Base-by-base conservation (phyloP, 1,140 invertebrate genomes). In the Leptinotarsa texana region DNA sequence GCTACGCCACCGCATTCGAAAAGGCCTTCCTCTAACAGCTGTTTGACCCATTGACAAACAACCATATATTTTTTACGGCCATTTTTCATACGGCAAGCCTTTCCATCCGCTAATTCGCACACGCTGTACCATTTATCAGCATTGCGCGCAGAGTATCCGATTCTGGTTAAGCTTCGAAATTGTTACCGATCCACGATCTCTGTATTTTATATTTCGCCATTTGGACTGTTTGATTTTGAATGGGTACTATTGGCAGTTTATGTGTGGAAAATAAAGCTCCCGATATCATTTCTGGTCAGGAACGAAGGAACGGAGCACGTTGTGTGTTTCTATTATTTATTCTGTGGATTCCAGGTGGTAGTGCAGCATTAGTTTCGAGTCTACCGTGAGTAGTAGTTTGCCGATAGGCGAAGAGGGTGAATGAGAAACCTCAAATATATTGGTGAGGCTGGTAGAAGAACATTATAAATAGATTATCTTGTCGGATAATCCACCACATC, bases 141-240 rank as follows among this genome's bases (percentile, higher is more conserved):
- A 68, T 27, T 47, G 66, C n/a, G 33, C 66, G 42, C 15, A 47
- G 42, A 24, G 24, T 57, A 17, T 57, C 51, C 51, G 51, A 17
- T 57, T 18, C 51, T 57, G 51, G 42, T 42, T 68, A 68, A 68
- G 66, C 66, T 42, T 47, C 24, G 33, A 47, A 68, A 68, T 18
- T 27, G 66, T 68, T 68, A 33, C 66, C n/a, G n/a, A 47, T 68
- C 15, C 66, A 68, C 66, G 66, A 8, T 68, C 24, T 13, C 42
- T 68, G 33, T 68, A 57, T 68, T 68, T 68, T 68, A 68, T 42
- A 42, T 68, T 68, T 68, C 24, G 66, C 66, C 42, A 47, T 68
- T 68, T 47, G 66, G 66, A 68, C 66, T 68, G 66, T 68, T 68
- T 68, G 66, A 68, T 68, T 68, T 68, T 68, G 24, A 68, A 68